phyloP scores from a whole-genome alignment of 30 jellyfish, hydroid and myxozoan species.

The Pseudorhiza aurosa region DNA sequence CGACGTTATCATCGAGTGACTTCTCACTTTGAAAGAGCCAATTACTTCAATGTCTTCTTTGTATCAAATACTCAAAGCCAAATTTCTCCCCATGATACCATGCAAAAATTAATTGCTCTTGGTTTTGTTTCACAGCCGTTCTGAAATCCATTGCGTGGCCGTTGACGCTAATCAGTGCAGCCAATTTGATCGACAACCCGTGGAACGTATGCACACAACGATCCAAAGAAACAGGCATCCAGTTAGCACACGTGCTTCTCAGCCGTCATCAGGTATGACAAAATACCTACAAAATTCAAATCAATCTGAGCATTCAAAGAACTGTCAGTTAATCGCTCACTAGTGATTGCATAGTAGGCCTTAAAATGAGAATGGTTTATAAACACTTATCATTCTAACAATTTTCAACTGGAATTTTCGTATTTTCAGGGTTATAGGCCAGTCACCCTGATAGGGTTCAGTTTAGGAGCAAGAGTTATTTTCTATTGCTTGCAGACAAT shows the following conservation, averaged over 20 bases:
- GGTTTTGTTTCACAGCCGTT: conserved; percentile 16
- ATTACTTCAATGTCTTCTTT: no score
- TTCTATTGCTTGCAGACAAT: conserved; percentile 66
- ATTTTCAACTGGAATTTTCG: neutral
- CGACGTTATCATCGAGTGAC: no score
- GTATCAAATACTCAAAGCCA: no score
- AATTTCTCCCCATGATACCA: no score
- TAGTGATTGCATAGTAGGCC: no score
- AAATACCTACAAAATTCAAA: neutral
- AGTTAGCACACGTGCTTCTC: conserved; percentile 61
- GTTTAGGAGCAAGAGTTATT: conserved; percentile 72
- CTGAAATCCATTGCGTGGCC: conserved; percentile 76
- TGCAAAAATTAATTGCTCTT: no score
- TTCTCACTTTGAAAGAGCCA: no score
- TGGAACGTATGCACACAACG: conserved; percentile 74
- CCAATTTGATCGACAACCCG: conserved; percentile 60
- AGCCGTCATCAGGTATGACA: conserved; percentile 58
- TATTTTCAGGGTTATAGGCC: conserved; percentile 62
- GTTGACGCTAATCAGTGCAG: conserved; percentile 58
- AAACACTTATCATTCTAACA: no score
- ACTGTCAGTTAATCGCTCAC: no score
- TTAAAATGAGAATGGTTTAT: no score
- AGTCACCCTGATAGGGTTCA: conserved; percentile 59
- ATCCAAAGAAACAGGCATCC: conserved; percentile 57
- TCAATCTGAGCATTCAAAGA: no score